Percentiles rank a stretch among this genome's conserved stretches.
These are phyloP conservation scores for Drosophila trapezifrons DNA, from an alignment of 1,140 invertebrate species.

Conservation along the genomic window DNA sequence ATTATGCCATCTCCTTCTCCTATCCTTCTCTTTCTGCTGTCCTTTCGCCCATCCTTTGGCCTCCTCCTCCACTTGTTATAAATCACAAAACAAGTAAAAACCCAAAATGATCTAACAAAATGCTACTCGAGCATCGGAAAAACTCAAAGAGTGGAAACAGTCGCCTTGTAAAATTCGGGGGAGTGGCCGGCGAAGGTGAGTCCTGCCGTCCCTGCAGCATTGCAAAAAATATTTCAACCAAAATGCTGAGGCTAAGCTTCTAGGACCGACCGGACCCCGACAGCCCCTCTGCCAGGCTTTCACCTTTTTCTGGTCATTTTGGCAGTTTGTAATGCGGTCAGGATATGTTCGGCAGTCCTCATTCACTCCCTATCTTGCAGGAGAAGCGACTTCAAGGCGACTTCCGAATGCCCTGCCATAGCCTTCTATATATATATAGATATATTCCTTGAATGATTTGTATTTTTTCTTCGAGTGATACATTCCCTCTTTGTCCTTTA, in stretches of 20 bases:
- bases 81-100: slow-evolving; percentile 54
- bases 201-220: slow-evolving; percentile 15
- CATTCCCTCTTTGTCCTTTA: too few relatives aligned
- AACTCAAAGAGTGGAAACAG: slow-evolving; percentile 31
- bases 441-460: too few relatives aligned
- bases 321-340: slow-evolving; percentile 56
- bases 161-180: slow-evolving; percentile 27
- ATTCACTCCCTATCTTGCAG: slow-evolving; percentile 15
- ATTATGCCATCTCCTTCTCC: slow-evolving; percentile 43
- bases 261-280: too few relatives aligned
- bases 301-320: slow-evolving; percentile 34
- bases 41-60: background rate
- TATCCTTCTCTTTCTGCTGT: background rate
- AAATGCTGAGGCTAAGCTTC: slow-evolving; percentile 32
- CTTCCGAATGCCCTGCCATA: background rate
- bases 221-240: slow-evolving; percentile 46
- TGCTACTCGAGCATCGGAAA: slow-evolving; percentile 28
- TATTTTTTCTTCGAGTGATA: too few relatives aligned
- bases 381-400: background rate
- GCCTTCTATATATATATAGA: too few relatives aligned
- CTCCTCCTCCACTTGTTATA: slow-evolving; percentile 33
- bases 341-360: slow-evolving; percentile 16
- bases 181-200: slow-evolving; percentile 29
- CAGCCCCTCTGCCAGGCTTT: slow-evolving; percentile 5
- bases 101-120: slow-evolving; percentile 56